Base-by-base conservation (phyloP, 1,140 invertebrate species). In the Antheraea pernyi region DNA sequence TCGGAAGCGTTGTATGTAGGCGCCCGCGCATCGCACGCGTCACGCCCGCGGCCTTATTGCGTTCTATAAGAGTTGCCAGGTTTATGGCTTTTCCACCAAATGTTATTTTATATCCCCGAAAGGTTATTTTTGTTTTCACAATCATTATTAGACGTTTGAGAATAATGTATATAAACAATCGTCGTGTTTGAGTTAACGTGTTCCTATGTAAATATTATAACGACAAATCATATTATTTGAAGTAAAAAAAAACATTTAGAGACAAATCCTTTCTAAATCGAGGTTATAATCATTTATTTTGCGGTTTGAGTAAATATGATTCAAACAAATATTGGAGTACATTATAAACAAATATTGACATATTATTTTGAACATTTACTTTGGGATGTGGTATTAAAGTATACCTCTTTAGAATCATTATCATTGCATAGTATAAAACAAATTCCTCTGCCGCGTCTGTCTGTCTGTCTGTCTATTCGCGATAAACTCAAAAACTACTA, bases 1-100 rank as follows among this genome's bases (percentile, higher is more conserved):
- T 75, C 62, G 63, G 69, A 75, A 75, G 63, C 71, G 65, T 62
- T 62, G 39, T 48, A 42, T 70, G 60, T 70, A 18, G 58, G 39
- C 67, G 60, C 19, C 39, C 42, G 65, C 65, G 66, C 53, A 60
- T 61, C 60, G 60, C 60, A 61, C 30, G 60, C 63, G 19, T 71
- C 65, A 71, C 65, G 69, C 65, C 64, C 60, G 13, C 19, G 18
- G 22, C 69, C 59, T 48, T 63, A 62, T 4, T 42, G 60, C 60
- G 59, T 46, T 62, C 58, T 61, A 13, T 30, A 61, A 13, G 60
- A 9, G 19, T 61, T 61, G 46, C 46, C 46, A 53, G 9, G 46
- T 53, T 61, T 61, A 61, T 61, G 19, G 22, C 30, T 61, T 61
- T 61, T 61, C 19, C 13, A 16, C 46, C 1, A 53, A 53, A 16